phyloP scores from a whole-genome alignment of 64 coral and sea anemone species.

The Anthopleura sola region DNA sequence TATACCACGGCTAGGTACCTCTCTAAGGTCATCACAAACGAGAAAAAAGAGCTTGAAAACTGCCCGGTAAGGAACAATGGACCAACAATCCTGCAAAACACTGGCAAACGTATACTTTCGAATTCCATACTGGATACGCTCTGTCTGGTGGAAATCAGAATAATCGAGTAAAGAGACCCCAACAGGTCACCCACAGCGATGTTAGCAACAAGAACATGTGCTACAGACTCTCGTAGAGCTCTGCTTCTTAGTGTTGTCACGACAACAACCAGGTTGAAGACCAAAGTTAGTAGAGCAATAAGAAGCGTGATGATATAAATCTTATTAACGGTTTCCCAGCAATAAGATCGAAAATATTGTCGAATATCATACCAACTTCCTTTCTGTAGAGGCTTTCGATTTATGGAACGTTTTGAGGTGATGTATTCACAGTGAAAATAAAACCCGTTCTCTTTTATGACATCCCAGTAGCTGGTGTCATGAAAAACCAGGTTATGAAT shows the following conservation, averaged over 20 bases:
- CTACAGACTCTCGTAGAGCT: not conserved
- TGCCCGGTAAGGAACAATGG: not conserved
- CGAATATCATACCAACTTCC: no score
- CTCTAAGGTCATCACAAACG: not conserved
- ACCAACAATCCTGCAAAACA: not conserved
- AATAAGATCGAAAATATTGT: no score
- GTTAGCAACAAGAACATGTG: not conserved
- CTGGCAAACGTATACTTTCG: not conserved
- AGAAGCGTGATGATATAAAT: not conserved
- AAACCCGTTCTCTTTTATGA: no score
- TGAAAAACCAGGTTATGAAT: no score
- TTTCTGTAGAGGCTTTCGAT: no score
- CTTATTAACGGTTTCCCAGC: no score
- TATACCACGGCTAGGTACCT: not conserved
- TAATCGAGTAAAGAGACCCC: not conserved
- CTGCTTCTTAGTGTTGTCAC: no score
- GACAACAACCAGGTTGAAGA: not conserved
- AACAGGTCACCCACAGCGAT: not conserved
- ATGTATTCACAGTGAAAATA: no score
- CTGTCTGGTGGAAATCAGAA: not conserved
- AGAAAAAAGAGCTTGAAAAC: not conserved
- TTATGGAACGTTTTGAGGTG: no score
- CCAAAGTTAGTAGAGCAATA: not conserved
- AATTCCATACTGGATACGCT: not conserved
- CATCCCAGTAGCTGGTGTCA: no score